Evolutionary conservation across 2,113 vertebrate species (phyloP).

Genomic region (Hemiscyllium ocellatum): DNA sequence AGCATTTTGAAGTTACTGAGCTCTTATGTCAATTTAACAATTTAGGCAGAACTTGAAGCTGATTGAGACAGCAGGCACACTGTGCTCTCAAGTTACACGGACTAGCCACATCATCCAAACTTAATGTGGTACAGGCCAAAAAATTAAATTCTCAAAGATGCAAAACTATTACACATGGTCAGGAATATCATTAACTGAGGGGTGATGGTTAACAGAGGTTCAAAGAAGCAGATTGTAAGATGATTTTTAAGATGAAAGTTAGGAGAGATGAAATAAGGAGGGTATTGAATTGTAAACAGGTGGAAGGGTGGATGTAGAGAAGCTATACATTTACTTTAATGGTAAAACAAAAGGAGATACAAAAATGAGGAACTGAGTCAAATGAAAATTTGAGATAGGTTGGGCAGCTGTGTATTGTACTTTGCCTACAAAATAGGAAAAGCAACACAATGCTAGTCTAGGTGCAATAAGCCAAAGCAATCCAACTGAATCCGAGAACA

Average conservation of each 20-base stretch:
- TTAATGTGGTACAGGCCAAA: neutral
- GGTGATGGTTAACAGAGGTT: neutral
- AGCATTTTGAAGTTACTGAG: conserved; percentile 26
- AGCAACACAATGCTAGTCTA: neutral
- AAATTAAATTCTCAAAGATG: neutral
- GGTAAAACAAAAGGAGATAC: neutral
- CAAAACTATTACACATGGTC: neutral
- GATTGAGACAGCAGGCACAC: neutral
- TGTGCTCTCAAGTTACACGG: neutral
- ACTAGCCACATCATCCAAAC: neutral
- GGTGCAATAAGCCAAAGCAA: neutral
- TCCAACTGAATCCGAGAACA: neutral
- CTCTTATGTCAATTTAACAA: neutral
- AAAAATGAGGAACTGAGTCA: neutral
- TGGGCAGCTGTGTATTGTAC: neutral
- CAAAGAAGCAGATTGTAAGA: neutral
- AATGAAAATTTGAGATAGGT: neutral
- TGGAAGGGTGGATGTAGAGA: neutral
- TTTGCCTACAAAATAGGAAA: neutral
- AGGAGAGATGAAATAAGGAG: neutral
- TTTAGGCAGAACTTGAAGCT: neutral
- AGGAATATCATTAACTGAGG: neutral
- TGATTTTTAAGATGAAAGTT: neutral
- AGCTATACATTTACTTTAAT: neutral
- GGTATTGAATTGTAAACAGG: neutral